A percentile compares a stretch with the other conserved stretches of the same genome.
These are phyloP conservation scores for Plebejus melissa DNA, from an alignment of 2,888 invertebrate species.

Conservation along the genomic window DNA sequence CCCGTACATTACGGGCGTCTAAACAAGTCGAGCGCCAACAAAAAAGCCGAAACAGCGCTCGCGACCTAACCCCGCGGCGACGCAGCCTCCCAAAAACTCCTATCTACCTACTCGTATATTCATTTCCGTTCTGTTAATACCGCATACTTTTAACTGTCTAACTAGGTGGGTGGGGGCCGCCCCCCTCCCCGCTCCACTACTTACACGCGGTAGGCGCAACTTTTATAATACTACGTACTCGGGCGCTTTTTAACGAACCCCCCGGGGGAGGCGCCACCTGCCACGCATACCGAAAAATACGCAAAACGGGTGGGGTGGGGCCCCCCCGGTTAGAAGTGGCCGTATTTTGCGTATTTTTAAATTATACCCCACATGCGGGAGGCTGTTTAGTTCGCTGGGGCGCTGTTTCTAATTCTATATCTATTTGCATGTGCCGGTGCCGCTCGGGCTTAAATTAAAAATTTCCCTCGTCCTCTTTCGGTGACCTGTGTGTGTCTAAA, in stretches of 20 bases:
- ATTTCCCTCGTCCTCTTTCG: conserved; percentile 28
- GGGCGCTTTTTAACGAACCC: conserved; percentile 77
- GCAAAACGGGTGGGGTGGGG: conserved; percentile 59
- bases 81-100: conserved; percentile 69
- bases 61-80: conserved; percentile 71
- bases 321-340: conserved; percentile 73
- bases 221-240: conserved; percentile 79
- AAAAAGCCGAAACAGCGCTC: conserved; percentile 62
- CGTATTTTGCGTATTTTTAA: conserved; percentile 79
- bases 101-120: conserved; percentile 72
- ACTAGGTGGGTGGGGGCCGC: conserved; percentile 60
- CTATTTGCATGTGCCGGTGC: conserved; percentile 34
- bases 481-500: not conserved
- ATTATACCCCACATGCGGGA: conserved; percentile 73
- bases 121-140: conserved; percentile 79
- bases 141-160: conserved; percentile 80
- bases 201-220: conserved; percentile 79
- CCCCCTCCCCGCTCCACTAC: conserved; percentile 58
- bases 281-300: conserved; percentile 78
- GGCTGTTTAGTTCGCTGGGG: conserved; percentile 61
- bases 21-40: conserved; percentile 40
- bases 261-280: conserved; percentile 66
- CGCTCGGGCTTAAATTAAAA: conserved; percentile 26
- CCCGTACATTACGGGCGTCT: conserved; percentile 34
- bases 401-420: conserved; percentile 39